Evolutionary conservation across 2,888 invertebrate genomes (phyloP), one percentile per base, ranked within the genome.

Genomic region (Drosophila paranaensis): DNA sequence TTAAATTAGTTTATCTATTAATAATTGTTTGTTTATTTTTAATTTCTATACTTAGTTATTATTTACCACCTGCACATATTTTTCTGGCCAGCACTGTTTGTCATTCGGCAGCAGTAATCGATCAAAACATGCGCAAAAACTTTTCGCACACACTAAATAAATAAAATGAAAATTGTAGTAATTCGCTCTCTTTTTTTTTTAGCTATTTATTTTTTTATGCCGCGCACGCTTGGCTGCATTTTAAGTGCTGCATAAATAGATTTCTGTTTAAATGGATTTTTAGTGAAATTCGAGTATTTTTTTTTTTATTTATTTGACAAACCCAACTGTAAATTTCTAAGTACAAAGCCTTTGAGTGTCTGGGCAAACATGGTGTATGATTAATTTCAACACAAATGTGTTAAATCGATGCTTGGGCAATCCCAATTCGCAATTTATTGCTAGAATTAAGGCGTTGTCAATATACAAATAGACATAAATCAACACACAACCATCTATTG

Each of bases 241-340:
- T 73, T 73, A 58, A 67, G 45, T 73, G 46, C 46, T 35, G 40
- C 56, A 40, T 61, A 16, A 68, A 46, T 20, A 60, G 0, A 39
- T 20, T 55, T 54, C 42, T 50, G 42, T 55, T 58, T 16, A 37
- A 57, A 40, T 48, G 39, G 20, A 54, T 40, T 67, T 48, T 48
- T n/a, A 35, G 30, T 16, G 4, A 16, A 42, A 40, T 46, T 40
- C 33, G 5, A 14, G 9, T 9, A n/a, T 9, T 48, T 48, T 48
- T 48, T 48, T 30, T 10, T 10, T 10, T 10, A 48, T 45, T 37
- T 3, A 35, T 46, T 60, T 46, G 6, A n/a, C 25, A 45, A 62
- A 35, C 16, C 33, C 14, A 25, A 13, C 11, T 33, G 13, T 9
- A 16, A 9, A 20, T 25, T 20, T 6, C 27, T 13, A 60, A 50